Evolutionary conservation across 2,797 vertebrate species (phyloP).

Genomic region (Amblyraja radiata): DNA sequence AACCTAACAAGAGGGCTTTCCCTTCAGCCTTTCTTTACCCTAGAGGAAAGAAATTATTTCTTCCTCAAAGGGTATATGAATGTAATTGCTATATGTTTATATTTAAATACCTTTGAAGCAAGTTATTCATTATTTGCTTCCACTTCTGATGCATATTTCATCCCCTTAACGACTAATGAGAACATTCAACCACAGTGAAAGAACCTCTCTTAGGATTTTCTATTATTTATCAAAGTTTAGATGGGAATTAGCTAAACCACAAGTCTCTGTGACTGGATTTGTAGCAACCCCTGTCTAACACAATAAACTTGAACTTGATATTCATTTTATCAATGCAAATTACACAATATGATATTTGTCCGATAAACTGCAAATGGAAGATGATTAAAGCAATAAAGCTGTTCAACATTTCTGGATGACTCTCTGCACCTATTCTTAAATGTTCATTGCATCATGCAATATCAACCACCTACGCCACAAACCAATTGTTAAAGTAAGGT

Average conservation of each 20-base stretch:
- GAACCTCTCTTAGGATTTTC: background rate
- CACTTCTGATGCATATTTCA: background rate
- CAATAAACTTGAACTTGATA: background rate
- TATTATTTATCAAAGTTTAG: background rate
- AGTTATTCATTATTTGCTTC: background rate
- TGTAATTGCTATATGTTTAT: background rate
- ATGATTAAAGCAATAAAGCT: background rate
- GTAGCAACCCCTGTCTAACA: background rate
- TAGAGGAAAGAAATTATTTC: background rate
- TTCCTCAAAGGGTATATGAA: background rate
- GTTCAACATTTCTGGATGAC: background rate
- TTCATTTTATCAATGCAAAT: background rate
- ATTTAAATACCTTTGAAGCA: background rate
- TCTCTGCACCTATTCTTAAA: background rate
- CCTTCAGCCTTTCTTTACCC: background rate
- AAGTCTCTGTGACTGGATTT: background rate
- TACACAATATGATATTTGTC: background rate
- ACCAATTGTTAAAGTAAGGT: background rate
- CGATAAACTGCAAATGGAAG: background rate
- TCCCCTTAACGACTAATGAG: background rate
- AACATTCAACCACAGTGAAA: background rate
- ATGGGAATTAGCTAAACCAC: background rate
- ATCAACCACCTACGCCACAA: background rate
- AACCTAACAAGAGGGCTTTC: background rate
- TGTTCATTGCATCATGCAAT: background rate